Evolutionary conservation across 2,888 invertebrate genomes (phyloP).

Genomic region (Phaedon cochleariae): DNA sequence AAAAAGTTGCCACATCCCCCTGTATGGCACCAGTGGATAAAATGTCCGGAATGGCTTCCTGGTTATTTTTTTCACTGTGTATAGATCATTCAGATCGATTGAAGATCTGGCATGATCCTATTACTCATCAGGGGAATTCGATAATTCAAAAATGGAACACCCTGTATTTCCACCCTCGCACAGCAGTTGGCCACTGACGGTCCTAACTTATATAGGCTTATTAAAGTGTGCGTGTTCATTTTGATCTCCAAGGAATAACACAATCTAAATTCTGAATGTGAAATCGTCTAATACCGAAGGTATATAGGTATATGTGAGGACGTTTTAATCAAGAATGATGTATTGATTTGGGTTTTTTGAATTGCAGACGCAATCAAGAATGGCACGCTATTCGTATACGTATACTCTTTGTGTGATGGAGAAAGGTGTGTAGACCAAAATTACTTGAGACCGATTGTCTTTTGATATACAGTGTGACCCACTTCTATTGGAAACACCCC

Average conservation of each 20-base stretch:
- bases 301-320: not conserved
- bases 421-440: no score
- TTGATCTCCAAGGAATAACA: slow-evolving; percentile 39
- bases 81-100: no score
- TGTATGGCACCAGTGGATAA: no score
- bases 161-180: slow-evolving; percentile 21
- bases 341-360: not conserved
- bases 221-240: slow-evolving; percentile 45
- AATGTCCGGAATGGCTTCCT: no score
- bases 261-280: slow-evolving; percentile 28
- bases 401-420: not conserved
- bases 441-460: no score
- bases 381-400: not conserved
- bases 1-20: no score
- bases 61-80: no score
- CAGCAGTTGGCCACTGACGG: slow-evolving; percentile 37
- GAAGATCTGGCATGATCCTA: no score
- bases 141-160: no score
- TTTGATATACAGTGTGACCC: no score
- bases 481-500: no score
- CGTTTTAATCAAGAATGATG: not conserved
- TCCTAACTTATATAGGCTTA: slow-evolving; percentile 46
- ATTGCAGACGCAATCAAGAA: not conserved
- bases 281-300: not conserved
- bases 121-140: no score